These are phyloP conservation scores for Dasyprocta punctata DNA, from an alignment of 2,113 vertebrate genomes.

Conservation along the genomic window DNA sequence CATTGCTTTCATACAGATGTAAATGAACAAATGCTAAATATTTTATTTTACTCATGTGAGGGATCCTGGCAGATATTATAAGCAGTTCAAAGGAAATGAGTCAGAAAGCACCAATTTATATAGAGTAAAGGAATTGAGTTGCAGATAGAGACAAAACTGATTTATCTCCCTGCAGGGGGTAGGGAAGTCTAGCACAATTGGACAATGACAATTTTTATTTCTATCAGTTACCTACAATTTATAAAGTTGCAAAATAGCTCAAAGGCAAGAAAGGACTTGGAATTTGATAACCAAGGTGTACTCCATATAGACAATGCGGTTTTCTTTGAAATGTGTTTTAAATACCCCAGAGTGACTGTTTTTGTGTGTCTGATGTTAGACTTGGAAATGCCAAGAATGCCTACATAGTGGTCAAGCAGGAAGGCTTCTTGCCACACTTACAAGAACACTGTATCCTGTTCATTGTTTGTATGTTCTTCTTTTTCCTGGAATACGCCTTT, in stretches of 20 bases:
- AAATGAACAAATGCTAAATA: not conserved
- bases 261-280: not conserved
- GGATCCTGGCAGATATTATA: not conserved
- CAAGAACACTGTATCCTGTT: not conserved
- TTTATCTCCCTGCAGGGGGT: not conserved
- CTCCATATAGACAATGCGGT: not conserved
- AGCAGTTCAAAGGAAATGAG: conserved; percentile 33
- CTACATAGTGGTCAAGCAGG: not conserved
- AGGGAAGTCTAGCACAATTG: not conserved
- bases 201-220: not conserved
- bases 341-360: not conserved
- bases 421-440: not conserved
- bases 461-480: not conserved
- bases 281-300: not conserved
- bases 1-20: conserved; percentile 30
- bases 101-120: conserved; percentile 16
- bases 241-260: not conserved
- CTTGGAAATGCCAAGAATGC: not conserved
- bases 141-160: conserved; percentile 19
- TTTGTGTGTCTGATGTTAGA: not conserved
- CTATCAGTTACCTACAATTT: not conserved
- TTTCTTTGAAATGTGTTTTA: not conserved
- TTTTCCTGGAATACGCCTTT: not conserved
- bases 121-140: conserved; percentile 40
- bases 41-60: conserved; percentile 35